phyloP scores from a whole-genome alignment of 2,113 vertebrate species.

The Calonectris borealis region DNA sequence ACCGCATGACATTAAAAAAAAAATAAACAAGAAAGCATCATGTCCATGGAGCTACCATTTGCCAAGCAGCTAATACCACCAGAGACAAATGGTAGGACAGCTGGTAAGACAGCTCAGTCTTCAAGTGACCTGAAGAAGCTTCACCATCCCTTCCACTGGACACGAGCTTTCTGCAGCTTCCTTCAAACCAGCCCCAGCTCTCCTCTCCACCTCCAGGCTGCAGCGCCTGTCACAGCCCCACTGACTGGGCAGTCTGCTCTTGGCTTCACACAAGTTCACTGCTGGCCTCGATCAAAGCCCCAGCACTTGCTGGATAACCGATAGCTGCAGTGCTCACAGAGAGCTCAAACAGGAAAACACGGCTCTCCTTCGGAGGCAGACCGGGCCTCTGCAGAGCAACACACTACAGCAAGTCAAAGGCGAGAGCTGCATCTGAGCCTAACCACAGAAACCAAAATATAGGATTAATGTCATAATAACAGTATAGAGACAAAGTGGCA shows the following conservation, averaged over 20 bases:
- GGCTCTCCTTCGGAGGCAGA: neutral
- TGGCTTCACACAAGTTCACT: neutral
- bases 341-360: neutral
- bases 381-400: neutral
- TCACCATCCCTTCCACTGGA: neutral
- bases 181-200: neutral
- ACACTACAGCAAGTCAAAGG: neutral
- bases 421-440: neutral
- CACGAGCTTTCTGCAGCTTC: neutral
- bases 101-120: neutral
- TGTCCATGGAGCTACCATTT: neutral
- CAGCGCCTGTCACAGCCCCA: rapidly evolving
- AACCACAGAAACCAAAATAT: neutral
- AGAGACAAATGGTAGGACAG: neutral
- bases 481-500: neutral
- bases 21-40: neutral
- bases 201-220: neutral
- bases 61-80: neutral
- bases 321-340: neutral
- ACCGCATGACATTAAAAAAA: neutral
- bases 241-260: neutral
- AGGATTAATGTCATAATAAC: neutral
- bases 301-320: neutral
- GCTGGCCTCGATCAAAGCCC: neutral
- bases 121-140: neutral